Base-by-base conservation (phyloP, 2,888 invertebrate species). In the Epinotia nisella region DNA sequence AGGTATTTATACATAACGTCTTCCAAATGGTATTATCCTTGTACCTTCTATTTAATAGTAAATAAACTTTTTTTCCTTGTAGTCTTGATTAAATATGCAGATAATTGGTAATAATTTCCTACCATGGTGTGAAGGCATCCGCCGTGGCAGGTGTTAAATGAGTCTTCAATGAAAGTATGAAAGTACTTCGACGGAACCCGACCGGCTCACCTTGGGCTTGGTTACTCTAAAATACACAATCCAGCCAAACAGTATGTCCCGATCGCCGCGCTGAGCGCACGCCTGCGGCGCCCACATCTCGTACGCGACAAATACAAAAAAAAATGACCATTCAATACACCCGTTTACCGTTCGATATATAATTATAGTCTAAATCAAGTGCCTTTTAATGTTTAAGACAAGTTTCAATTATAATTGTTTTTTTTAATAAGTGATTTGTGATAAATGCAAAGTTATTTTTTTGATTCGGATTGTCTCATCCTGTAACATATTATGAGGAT, bases 171-270 rank as follows among this genome's bases (percentile, higher is more conserved):
- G 82, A 83, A 83, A 82, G 81, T 82, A 79, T 78, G 80, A 81
- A 82, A 81, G 85, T 78, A 75, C 3, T 41, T 13, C 79, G 78
- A 78, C 87, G 85, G 83, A 83, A 83, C 84, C 82, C 83, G 81
- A 82, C 87, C 21, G 64, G 76, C 61, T 91, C 89, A 92, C 92
- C 92, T 92, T 92, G 92, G 85, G 83, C 83, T 87, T 82, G 85
- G 87, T 87, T 87, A 87, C 91, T 90, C 89, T 90, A 90, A 90
- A 91, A 89, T 89, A 91, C 88, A 86, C 90, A 74, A 77, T 64
- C 75, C 88, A 91, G 90, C 90, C 91, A 91, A 93, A 92, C 93
- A 93, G 93, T 93, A 86, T 83, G 88, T 86, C 86, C 83, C 82
- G 83, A 81, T 82, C 84, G 78, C 73, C 82, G 88, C 78, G 75